Evolutionary conservation across 2,888 invertebrate species (phyloP).

Genomic region (Chymomyza procnemis): DNA sequence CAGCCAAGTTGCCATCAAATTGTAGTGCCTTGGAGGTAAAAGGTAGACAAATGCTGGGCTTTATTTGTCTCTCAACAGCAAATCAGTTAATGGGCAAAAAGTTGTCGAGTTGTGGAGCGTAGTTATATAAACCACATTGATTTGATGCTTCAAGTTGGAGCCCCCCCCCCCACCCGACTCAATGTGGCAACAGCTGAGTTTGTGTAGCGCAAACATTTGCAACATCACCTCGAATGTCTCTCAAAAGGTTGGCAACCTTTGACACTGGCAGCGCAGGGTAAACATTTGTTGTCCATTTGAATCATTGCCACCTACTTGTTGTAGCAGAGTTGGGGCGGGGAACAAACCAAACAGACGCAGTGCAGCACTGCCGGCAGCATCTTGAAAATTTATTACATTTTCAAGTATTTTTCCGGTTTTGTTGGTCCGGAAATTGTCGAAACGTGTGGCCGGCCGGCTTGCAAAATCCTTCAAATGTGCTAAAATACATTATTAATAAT

Average conservation of each 20-base stretch:
- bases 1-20: neutral
- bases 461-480: constrained; percentile 62
- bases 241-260: constrained; percentile 29
- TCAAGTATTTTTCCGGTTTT: constrained; percentile 71
- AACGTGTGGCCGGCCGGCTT: constrained; percentile 68
- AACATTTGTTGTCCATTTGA: constrained; percentile 1
- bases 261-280: constrained; percentile 16
- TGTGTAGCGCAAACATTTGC: constrained; percentile 28
- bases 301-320: constrained; percentile 6
- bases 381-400: constrained; percentile 69
- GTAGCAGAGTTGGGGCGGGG: neutral
- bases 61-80: constrained; percentile 25
- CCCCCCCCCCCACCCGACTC: neutral
- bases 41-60: constrained; percentile 21
- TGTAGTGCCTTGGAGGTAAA: neutral
- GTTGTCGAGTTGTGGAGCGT: constrained; percentile 38
- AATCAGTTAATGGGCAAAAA: constrained; percentile 9
- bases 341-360: neutral
- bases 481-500: constrained; percentile 72
- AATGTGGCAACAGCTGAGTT: constrained; percentile 50
- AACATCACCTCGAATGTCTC: neutral
- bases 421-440: constrained; percentile 68
- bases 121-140: constrained; percentile 58
- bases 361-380: constrained; percentile 16
- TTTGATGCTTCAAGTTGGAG: constrained; percentile 34